Evolutionary conservation across 2,797 vertebrate genomes (phyloP).

Genomic region (Galaxias olidus): DNA sequence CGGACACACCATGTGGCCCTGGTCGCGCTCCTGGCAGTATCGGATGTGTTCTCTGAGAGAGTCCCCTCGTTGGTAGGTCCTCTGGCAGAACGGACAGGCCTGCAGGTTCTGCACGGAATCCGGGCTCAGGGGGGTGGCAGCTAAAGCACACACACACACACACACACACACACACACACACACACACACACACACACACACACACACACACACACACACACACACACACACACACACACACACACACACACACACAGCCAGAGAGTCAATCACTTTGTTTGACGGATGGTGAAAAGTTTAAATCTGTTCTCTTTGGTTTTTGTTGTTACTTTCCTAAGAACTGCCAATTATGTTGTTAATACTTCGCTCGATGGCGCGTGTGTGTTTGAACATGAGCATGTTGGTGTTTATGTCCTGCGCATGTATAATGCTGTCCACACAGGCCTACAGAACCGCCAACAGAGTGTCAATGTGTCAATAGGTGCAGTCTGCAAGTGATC

Average conservation of each 20-base stretch:
- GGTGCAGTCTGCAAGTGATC: not conserved
- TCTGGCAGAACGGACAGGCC: slow-evolving; percentile 78
- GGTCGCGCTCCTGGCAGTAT: slow-evolving; percentile 75
- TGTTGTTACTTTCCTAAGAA: too few relatives aligned
- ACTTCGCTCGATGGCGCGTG: too few relatives aligned
- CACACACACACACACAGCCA: not conserved
- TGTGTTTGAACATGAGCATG: too few relatives aligned
- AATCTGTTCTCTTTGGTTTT: too few relatives aligned
- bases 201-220: not conserved
- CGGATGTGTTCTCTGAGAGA: slow-evolving; percentile 76
- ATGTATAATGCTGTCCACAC: too few relatives aligned
- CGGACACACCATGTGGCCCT: slow-evolving; percentile 66
- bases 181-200: not conserved
- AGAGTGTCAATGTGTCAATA: not conserved
- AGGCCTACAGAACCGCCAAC: not conserved
- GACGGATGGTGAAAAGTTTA: too few relatives aligned
- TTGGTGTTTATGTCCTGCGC: too few relatives aligned
- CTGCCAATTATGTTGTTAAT: too few relatives aligned
- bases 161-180: not conserved
- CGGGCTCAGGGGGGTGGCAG: slow-evolving; percentile 34
- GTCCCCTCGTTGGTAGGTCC: slow-evolving; percentile 62
- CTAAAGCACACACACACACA: slow-evolving; percentile 38
- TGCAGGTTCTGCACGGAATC: slow-evolving; percentile 55
- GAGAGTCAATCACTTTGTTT: not conserved
- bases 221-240: not conserved